Base-by-base conservation (phyloP, 1,140 invertebrate genomes). In the Drosophila azteca region DNA sequence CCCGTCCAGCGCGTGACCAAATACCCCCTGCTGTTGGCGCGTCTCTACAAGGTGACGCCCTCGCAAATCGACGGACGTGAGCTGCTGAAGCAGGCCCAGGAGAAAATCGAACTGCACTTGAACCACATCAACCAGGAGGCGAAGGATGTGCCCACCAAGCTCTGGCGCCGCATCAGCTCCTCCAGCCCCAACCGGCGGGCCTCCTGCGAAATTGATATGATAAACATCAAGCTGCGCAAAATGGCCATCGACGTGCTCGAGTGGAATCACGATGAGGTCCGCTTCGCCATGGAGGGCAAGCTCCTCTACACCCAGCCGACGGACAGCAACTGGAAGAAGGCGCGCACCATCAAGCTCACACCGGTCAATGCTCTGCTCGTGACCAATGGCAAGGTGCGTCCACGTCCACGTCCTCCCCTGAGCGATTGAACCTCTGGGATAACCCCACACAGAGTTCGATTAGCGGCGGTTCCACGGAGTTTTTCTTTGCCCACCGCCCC, bases 101-200 rank as follows among this genome's bases (percentile, higher is more conserved):
- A 96, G 75, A 98, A 97, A 92, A 97, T 99, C 58, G 97, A 99
- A 92, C 93, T 97, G 61, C 96, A 98, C 90, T 94, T 99, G 64
- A 97, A 97, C 90, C 96, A 98, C 90, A 99, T 99, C 94, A 99
- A 99, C 92, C 96, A 96, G 93, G 95, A 97, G 92, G 96, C 97
- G 11, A 97, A 97, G 92, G 97, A 98, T 91, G 95, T 97, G 35
- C 96, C 96, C 3, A 96, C 95, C n/a, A 96, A 96, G 87, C 93
- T 98, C 24, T 98, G 97, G 97, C 93, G 97, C 71, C 93, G 97
- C 85, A 96, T 98, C 71, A 96, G 96, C 6, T 97, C 96, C 52
- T 96, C 95, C 17, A 96, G 94, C 46, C 94, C 92, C 76, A 94
- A 94, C 57, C 93, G 95, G 84, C 92, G 95, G 62, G 94, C 95